Conservation (phyloP, 2,888 invertebrate species). For the Antitype chi region DNA sequence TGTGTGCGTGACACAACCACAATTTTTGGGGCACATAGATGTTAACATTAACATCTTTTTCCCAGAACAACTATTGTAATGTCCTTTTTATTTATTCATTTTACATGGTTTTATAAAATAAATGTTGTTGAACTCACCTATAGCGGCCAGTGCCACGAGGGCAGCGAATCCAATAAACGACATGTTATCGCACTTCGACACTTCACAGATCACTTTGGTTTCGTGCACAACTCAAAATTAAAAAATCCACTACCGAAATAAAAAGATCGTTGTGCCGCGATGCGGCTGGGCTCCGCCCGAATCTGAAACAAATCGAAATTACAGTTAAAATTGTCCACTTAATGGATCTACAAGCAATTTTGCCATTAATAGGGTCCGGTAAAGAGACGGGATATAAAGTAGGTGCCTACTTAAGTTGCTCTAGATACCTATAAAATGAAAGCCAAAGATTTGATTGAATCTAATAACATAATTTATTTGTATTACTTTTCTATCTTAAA, state of each 20-base stretch:
- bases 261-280: conserved; percentile 80
- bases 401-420: neutral
- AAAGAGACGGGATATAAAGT: conserved; percentile 8
- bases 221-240: conserved; percentile 76
- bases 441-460: conserved; percentile 10
- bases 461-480: conserved; percentile 35
- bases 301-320: conserved; percentile 83
- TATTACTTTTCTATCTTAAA: conserved; percentile 1
- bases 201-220: conserved; percentile 84
- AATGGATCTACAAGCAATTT: conserved; percentile 25
- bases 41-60: conserved; percentile 11
- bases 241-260: conserved; percentile 68
- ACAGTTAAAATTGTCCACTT: conserved; percentile 43
- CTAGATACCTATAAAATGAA: neutral
- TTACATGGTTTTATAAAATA: conserved; percentile 1
- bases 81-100: conserved; percentile 20
- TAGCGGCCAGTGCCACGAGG: conserved; percentile 86
- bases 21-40: neutral
- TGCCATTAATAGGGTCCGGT: neutral
- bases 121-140: conserved; percentile 78
- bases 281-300: conserved; percentile 87
- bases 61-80: conserved; percentile 28
- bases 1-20: conserved; percentile 20
- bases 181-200: conserved; percentile 83
- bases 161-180: conserved; percentile 81